These are phyloP conservation scores for Caenorhabditis afra DNA, from an alignment of 2,888 invertebrate genomes.

Conservation along the genomic window DNA sequence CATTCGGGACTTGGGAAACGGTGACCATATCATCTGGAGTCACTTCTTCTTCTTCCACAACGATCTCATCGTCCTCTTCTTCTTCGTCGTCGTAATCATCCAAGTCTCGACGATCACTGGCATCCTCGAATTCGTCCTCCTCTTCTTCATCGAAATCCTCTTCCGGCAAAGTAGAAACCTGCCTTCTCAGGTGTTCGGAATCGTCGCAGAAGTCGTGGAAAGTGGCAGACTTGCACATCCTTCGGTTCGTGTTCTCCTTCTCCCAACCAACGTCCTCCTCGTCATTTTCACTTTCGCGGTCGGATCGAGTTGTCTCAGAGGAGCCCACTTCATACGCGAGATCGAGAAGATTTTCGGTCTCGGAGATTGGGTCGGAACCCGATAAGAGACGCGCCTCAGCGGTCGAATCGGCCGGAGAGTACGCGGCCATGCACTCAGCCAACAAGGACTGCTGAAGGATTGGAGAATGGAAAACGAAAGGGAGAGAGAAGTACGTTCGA, in stretches of 20 bases:
- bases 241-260: slow-evolving; percentile 20
- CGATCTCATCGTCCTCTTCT: slow-evolving; percentile 52
- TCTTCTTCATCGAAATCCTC: slow-evolving; percentile 55
- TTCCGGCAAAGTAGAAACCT: slow-evolving; percentile 39
- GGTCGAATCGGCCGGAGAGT: slow-evolving; percentile 56
- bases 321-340: slow-evolving; percentile 48
- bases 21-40: slow-evolving; percentile 31
- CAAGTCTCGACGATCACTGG: slow-evolving; percentile 38
- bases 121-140: slow-evolving; percentile 55
- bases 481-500: slow-evolving; percentile 10
- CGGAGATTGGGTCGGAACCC: slow-evolving; percentile 51
- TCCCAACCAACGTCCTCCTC: slow-evolving; percentile 47
- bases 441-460: slow-evolving; percentile 18
- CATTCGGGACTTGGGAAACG: slow-evolving; percentile 27
- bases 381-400: slow-evolving; percentile 54
- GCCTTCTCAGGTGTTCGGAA: slow-evolving; percentile 41
- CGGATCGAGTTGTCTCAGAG: slow-evolving; percentile 37
- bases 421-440: slow-evolving; percentile 54
- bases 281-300: slow-evolving; percentile 46
- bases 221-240: slow-evolving; percentile 61
- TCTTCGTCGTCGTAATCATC: slow-evolving; percentile 44
- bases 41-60: slow-evolving; percentile 52
- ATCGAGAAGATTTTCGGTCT: slow-evolving; percentile 56
- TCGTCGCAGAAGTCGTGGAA: slow-evolving; percentile 61
- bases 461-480: not conserved